Conservation (phyloP, 2,113 vertebrate species). For the Xiphophorus hellerii region DNA sequence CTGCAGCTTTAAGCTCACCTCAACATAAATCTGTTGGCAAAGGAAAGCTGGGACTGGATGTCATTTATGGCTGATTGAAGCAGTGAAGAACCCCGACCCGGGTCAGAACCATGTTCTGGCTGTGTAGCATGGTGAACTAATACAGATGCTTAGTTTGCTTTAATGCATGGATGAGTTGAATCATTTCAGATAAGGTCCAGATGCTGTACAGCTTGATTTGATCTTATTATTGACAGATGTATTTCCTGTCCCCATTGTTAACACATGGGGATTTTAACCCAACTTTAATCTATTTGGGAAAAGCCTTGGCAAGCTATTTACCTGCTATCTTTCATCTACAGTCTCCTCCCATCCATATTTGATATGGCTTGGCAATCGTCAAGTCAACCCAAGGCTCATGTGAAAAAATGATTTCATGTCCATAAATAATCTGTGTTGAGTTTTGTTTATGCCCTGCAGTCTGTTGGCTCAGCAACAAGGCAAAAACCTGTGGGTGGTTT, state of each 20-base stretch:
- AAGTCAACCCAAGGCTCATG: neutral
- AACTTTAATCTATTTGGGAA: constrained; percentile 40
- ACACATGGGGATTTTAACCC: constrained; percentile 25
- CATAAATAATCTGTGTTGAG: constrained; percentile 15
- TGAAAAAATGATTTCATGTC: neutral
- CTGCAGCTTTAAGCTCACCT: neutral
- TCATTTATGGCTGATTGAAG: too few relatives aligned
- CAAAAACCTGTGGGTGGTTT: constrained; percentile 29
- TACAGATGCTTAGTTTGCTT: neutral
- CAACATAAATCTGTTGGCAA: too few relatives aligned
- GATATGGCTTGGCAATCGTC: neutral
- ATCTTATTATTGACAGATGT: constrained; percentile 47
- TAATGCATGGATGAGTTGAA: neutral
- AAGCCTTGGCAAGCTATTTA: neutral
- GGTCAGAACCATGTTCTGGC: neutral
- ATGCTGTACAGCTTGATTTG: constrained; percentile 25
- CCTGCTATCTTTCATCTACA: constrained; percentile 30
- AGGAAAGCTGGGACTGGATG: too few relatives aligned
- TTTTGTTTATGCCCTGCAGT: constrained; percentile 15
- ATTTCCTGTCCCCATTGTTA: constrained; percentile 40
- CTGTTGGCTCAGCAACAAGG: neutral
- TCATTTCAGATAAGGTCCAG: constrained; percentile 15
- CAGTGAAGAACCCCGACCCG: neutral
- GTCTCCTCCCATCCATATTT: constrained; percentile 5
- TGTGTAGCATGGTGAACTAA: neutral